Evolutionary conservation across 2,113 vertebrate genomes (phyloP).

Genomic region (Pampusana beccarii): DNA sequence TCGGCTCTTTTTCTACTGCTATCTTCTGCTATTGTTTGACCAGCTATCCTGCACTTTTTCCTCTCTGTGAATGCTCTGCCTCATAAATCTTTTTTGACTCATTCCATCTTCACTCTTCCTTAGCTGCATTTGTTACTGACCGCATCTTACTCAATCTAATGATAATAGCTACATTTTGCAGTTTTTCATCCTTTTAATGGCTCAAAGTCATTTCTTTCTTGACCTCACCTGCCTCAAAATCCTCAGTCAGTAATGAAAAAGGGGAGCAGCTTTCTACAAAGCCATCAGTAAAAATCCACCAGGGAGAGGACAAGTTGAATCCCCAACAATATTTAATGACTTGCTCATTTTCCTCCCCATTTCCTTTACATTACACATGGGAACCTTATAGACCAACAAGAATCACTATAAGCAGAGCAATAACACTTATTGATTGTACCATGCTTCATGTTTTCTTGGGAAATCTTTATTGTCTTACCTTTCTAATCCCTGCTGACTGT

Average conservation of each 20-base stretch:
- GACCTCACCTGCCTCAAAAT: slow-evolving; percentile 22
- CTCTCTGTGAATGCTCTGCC: background rate
- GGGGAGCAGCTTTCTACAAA: background rate
- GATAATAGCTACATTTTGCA: slow-evolving; percentile 24
- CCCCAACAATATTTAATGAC: slow-evolving; percentile 26
- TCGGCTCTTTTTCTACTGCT: background rate
- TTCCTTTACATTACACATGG: slow-evolving; percentile 43
- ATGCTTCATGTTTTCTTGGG: background rate
- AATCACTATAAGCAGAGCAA: background rate
- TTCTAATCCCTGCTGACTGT: background rate
- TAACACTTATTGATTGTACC: slow-evolving; percentile 4
- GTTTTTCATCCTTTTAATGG: slow-evolving; percentile 22
- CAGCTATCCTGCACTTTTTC: background rate
- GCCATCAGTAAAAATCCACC: background rate
- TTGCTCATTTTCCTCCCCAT: slow-evolving; percentile 49
- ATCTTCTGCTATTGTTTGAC: background rate
- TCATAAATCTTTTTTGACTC: slow-evolving; percentile 38
- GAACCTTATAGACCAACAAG: slow-evolving; percentile 15
- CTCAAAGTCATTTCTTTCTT: slow-evolving; percentile 5
- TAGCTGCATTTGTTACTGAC: slow-evolving; percentile 28
- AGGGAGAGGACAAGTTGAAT: slow-evolving; percentile 10
- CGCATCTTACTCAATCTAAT: slow-evolving; percentile 4
- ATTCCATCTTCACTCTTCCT: slow-evolving; percentile 33
- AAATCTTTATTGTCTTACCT: slow-evolving; percentile 28
- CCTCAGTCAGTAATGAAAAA: slow-evolving; percentile 13